phyloP scores from a whole-genome alignment of 1,140 invertebrate species.

The Drosophila melanica region DNA sequence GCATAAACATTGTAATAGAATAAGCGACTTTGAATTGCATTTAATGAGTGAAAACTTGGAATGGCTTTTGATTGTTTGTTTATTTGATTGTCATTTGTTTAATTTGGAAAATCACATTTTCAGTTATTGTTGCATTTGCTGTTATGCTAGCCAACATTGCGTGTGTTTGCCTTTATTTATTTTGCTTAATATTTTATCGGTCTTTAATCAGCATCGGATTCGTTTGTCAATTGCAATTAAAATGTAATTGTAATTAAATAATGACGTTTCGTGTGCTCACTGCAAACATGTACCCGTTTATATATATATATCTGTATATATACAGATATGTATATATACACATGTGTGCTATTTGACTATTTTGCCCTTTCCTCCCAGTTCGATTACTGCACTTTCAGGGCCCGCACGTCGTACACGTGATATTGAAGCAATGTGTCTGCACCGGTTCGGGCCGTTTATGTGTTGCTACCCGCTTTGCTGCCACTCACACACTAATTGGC shows the following conservation, averaged over 20 bases:
- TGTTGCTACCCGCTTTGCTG: not conserved
- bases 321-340: slow-evolving; percentile 8
- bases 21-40: too few species aligned
- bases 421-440: slow-evolving; percentile 18
- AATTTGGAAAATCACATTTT: slow-evolving; percentile 3
- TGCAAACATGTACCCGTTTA: slow-evolving; percentile 3
- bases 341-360: slow-evolving; percentile 19
- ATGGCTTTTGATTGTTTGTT: slow-evolving; percentile 5
- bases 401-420: slow-evolving; percentile 30
- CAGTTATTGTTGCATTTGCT: not conserved
- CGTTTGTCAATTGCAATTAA: slow-evolving; percentile 53
- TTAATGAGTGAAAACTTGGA: not conserved
- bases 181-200: slow-evolving; percentile 19
- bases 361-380: not conserved
- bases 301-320: not conserved
- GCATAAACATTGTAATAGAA: not conserved
- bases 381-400: not conserved
- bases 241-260: slow-evolving; percentile 56
- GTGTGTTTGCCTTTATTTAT: slow-evolving; percentile 1
- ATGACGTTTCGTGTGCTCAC: slow-evolving; percentile 42
- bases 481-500: slow-evolving; percentile 52
- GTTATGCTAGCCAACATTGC: not conserved
- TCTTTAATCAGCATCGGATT: slow-evolving; percentile 39
- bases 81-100: slow-evolving; percentile 12
- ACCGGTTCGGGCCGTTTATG: not conserved